Evolutionary conservation across 2,888 invertebrate genomes (phyloP).

Genomic region (Apocheima hispidaria): DNA sequence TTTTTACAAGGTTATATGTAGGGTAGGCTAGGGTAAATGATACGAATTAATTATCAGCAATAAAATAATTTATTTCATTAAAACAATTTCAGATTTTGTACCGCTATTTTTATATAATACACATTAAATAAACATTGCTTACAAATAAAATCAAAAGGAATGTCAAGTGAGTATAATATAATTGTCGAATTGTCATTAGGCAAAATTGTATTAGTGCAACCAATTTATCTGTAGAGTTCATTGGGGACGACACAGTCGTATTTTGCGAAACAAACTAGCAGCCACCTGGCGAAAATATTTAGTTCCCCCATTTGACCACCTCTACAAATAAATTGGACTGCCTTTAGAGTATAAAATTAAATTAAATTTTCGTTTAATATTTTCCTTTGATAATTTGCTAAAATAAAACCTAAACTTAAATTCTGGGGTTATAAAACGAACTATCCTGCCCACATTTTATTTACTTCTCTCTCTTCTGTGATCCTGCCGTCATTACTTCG

Average conservation of each 20-base stretch:
- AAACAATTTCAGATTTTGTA: constrained; percentile 73
- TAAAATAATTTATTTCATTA: constrained; percentile 81
- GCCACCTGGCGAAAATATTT: too few relatives aligned
- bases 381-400: too few relatives aligned
- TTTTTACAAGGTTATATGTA: too few relatives aligned
- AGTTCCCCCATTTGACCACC: background rate
- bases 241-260: background rate
- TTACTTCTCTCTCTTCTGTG: too few relatives aligned
- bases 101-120: constrained; percentile 59
- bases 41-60: constrained; percentile 63
- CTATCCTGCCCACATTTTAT: too few relatives aligned
- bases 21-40: background rate
- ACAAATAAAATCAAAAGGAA: constrained; percentile 4
- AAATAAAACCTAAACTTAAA: too few relatives aligned
- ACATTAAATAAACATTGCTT: constrained; percentile 4
- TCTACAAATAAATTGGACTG: background rate
- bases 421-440: too few relatives aligned
- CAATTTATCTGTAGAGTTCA: background rate
- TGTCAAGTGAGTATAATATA: background rate
- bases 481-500: too few relatives aligned
- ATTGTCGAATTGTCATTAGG: constrained; percentile 1
- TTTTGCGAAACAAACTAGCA: background rate
- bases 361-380: too few relatives aligned
- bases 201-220: background rate
- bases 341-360: too few relatives aligned